phyloP scores from a whole-genome alignment of 2,113 vertebrate genomes.

The Rhynchopsitta pachyrhyncha region DNA sequence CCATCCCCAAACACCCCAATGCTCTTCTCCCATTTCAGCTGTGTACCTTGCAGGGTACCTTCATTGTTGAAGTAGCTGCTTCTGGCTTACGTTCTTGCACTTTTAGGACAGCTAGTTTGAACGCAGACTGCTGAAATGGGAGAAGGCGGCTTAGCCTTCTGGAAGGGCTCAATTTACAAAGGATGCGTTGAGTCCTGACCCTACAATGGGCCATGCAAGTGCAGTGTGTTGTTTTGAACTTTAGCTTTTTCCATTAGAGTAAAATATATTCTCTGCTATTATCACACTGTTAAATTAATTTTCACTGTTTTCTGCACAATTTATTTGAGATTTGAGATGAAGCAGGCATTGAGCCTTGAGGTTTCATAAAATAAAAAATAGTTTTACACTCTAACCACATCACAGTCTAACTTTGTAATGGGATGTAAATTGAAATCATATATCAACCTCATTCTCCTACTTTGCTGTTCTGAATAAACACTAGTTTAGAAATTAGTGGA shows the following conservation, averaged over 20 bases:
- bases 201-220: not conserved
- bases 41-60: not conserved
- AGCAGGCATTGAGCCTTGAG: not conserved
- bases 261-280: conserved; percentile 21
- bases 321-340: not conserved
- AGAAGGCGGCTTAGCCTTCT: not conserved
- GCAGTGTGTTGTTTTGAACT: not conserved
- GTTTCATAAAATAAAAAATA: not conserved
- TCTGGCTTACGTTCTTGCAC: not conserved
- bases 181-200: conserved; percentile 15
- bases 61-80: not conserved
- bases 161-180: conserved; percentile 14
- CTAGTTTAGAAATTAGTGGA: not conserved
- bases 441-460: not conserved
- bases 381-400: not conserved
- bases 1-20: not conserved
- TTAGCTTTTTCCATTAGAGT: not conserved
- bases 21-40: not conserved
- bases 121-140: not conserved
- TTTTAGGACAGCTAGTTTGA: not conserved
- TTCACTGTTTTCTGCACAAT: not conserved
- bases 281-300: conserved; percentile 9
- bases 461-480: not conserved
- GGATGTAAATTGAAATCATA: not conserved
- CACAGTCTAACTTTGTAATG: not conserved